These are phyloP conservation scores for Agapornis canus DNA, from an alignment of 2,797 vertebrate genomes.

Conservation along the genomic window DNA sequence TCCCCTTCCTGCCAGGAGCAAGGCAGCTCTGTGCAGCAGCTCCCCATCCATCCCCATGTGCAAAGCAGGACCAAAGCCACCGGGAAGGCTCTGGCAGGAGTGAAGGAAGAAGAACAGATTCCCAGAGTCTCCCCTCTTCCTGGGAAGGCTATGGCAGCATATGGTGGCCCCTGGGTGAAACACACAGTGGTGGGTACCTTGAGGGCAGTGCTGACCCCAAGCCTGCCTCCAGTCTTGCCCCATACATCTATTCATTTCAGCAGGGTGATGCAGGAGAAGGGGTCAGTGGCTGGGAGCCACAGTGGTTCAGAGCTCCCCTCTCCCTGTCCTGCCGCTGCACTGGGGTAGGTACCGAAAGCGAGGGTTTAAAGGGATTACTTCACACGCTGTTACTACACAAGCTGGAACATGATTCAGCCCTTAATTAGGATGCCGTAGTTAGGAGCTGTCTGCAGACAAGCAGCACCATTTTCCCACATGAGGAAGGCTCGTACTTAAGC, in stretches of 20 bases:
- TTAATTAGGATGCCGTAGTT: neutral
- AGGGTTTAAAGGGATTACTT: neutral
- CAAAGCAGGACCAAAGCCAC: neutral
- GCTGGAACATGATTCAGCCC: neutral
- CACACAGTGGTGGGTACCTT: rapidly evolving
- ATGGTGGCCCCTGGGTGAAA: neutral
- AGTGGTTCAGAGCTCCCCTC: neutral
- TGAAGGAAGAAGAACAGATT: neutral
- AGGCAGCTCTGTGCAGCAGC: neutral
- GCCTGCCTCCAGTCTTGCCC: neutral
- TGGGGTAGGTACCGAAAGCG: rapidly evolving
- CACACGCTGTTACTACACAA: neutral
- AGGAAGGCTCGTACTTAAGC: neutral
- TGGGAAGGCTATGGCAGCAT: rapidly evolving
- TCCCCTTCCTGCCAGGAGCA: neutral
- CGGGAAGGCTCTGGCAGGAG: neutral
- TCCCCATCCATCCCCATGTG: rapidly evolving
- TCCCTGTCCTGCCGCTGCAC: neutral
- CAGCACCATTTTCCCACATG: neutral
- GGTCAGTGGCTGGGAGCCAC: rapidly evolving
- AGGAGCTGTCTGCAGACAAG: neutral
- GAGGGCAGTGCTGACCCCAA: no score
- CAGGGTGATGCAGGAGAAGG: neutral
- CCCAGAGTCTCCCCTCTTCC: rapidly evolving
- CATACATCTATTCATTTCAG: rapidly evolving